Evolutionary conservation across 2,888 invertebrate genomes (phyloP), one percentile per base, ranked within the genome.

Genomic region (Brachyopa scutellaris): DNA sequence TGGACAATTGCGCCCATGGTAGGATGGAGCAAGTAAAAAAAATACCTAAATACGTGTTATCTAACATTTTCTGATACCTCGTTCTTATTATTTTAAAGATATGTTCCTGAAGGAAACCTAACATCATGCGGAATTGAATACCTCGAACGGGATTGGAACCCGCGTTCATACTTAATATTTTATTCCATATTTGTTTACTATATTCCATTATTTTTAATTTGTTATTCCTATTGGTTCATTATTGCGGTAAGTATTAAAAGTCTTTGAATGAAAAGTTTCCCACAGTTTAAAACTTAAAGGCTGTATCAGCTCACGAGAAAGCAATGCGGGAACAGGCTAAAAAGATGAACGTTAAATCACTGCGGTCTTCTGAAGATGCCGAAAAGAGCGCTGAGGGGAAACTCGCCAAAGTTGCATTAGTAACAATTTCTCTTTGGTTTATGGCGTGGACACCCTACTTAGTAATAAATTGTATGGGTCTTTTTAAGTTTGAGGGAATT

Each of bases 61-160:
- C n/a, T n/a, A n/a, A n/a, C n/a, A n/a, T n/a, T n/a, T n/a, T n/a
- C n/a, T n/a, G n/a, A n/a, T n/a, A n/a, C n/a, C n/a, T n/a, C n/a
- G n/a, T n/a, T n/a, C n/a, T n/a, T n/a, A n/a, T n/a, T n/a, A n/a
- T n/a, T n/a, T n/a, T n/a, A n/a, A n/a, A 95, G 96, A 89, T 97
- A 97, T 89, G 96, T 97, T 51, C 97, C 97, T 6, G 97, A 97
- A 91, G 97, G 97, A 78, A 97, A 97, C 91, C 95, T 97, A 94
- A 97, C 97, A 45, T 96, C 97, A 31, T 97, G 97, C 88, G 97
- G 97, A 69, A 97, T 97, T 66, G 97, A 97, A 90, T 97, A 96
- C 89, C 92, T 97, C 85, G 93, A 90, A 90, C 94, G 94, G 90
- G 94, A 94, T 84, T 94, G 94, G 93, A 86, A 94, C 84, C 95